Conservation (phyloP, 2,888 invertebrate species). For the Epistrophella euchroma region DNA sequence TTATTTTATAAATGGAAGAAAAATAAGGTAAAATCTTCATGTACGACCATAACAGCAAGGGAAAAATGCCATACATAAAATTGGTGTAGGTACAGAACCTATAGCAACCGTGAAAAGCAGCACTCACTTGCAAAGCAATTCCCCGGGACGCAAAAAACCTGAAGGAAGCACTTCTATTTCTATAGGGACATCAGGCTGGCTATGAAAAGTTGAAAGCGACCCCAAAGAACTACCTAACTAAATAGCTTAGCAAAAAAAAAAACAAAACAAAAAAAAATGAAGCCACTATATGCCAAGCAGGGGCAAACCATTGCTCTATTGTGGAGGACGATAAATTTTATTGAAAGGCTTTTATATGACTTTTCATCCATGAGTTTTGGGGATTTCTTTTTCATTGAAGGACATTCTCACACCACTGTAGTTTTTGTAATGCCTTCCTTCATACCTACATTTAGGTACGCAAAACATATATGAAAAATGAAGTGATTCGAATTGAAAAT, state of each 20-base stretch:
- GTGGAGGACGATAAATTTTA: slow-evolving; percentile 66
- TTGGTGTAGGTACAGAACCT: not conserved
- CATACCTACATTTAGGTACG: not conserved
- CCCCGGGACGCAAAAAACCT: slow-evolving; percentile 19
- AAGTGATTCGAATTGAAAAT: slow-evolving; percentile 13
- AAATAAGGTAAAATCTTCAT: slow-evolving; percentile 48
- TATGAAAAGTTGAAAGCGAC: not conserved
- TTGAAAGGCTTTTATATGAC: slow-evolving; percentile 74
- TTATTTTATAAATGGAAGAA: slow-evolving; percentile 77
- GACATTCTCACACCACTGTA: slow-evolving; percentile 35
- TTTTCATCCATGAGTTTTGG: slow-evolving; percentile 58
- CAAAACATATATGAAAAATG: not conserved
- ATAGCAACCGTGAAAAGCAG: slow-evolving; percentile 30
- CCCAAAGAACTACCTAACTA: slow-evolving; percentile 1
- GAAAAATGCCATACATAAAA: slow-evolving; percentile 25
- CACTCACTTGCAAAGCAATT: slow-evolving; percentile 4
- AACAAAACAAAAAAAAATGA: not conserved
- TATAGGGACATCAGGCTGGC: slow-evolving; percentile 17
- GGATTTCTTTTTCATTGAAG: slow-evolving; percentile 43
- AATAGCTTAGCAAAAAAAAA: slow-evolving; percentile 3
- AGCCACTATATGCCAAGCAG: not conserved
- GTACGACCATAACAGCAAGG: not conserved
- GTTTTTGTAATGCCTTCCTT: slow-evolving; percentile 3
- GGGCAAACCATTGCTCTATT: not conserved
- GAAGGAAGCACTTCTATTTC: slow-evolving; percentile 35